phyloP scores from a whole-genome alignment of 2,113 vertebrate genomes.

The Aleadryas rufinucha region DNA sequence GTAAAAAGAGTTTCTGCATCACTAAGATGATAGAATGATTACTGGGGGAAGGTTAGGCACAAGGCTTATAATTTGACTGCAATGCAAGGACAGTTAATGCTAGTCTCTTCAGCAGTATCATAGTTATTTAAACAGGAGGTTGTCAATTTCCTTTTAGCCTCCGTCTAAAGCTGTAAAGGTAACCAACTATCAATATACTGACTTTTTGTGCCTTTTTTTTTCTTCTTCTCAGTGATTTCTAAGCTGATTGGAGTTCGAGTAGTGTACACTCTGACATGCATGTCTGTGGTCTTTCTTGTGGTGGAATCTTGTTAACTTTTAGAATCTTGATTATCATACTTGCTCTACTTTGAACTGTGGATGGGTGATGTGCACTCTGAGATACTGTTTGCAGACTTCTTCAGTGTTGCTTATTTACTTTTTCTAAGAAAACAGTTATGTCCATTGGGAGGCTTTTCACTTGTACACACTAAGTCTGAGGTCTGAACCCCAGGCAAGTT shows the following conservation, averaged over 20 bases:
- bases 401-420: neutral
- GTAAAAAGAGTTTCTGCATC: neutral
- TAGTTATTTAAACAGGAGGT: neutral
- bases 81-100: neutral
- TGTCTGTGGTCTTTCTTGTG: neutral
- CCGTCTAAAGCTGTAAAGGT: neutral
- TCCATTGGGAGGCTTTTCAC: neutral
- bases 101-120: neutral
- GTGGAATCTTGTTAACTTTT: neutral
- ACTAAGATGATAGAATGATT: neutral
- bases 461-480: fast-evolving
- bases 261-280: neutral
- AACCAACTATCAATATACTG: neutral
- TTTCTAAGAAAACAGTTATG: neutral
- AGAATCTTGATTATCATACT: neutral
- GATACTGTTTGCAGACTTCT: neutral
- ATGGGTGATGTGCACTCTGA: neutral
- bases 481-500: neutral
- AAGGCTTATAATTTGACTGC: neutral
- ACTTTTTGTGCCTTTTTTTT: neutral
- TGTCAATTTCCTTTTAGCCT: neutral
- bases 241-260: neutral
- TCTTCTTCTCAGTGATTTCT: neutral
- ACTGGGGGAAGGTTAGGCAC: neutral
- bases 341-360: neutral